A percentile compares a stretch with the other conserved stretches of the same genome.
Conservation (phyloP, 2,888 invertebrate species). For the Melanotus villosus region DNA sequence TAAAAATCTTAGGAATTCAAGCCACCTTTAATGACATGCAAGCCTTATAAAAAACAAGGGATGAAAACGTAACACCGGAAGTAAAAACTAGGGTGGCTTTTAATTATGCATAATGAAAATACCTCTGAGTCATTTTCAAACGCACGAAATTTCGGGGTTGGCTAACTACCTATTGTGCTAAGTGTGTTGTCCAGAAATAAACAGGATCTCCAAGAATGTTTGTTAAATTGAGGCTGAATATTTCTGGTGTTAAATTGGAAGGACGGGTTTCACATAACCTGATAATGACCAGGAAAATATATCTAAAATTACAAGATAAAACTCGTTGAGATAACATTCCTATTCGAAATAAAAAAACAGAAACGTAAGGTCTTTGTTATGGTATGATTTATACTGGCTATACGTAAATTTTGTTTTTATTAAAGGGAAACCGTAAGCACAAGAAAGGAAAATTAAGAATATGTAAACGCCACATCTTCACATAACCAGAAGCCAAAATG, state of each 20-base stretch:
- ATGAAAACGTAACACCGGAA: constrained; percentile 28
- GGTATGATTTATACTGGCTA: neutral
- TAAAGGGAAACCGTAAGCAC: too few relatives aligned
- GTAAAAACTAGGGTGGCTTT: constrained; percentile 34
- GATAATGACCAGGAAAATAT: neutral
- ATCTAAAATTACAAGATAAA: neutral
- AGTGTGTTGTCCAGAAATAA: constrained; percentile 4
- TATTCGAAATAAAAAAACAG: neutral
- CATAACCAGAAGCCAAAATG: constrained; percentile 1
- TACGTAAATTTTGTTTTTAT: too few relatives aligned
- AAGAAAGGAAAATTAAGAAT: neutral
- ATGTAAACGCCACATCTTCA: constrained; percentile 2
- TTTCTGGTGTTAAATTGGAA: too few relatives aligned
- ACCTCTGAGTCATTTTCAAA: constrained; percentile 43
- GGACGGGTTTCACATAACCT: neutral
- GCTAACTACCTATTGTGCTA: neutral
- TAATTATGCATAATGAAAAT: constrained; percentile 45
- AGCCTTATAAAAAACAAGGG: constrained; percentile 19
- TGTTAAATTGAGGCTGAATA: neutral
- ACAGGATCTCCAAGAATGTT: constrained; percentile 5
- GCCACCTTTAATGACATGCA: neutral
- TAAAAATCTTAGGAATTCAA: too few relatives aligned
- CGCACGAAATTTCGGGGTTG: constrained; percentile 28
- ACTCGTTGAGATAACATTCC: too few relatives aligned
- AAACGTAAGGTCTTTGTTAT: constrained; percentile 23